Percentiles rank a stretch among this genome's conserved stretches.
These are phyloP conservation scores for Antitype chi DNA, from an alignment of 2,888 invertebrate genomes.

Conservation along the genomic window DNA sequence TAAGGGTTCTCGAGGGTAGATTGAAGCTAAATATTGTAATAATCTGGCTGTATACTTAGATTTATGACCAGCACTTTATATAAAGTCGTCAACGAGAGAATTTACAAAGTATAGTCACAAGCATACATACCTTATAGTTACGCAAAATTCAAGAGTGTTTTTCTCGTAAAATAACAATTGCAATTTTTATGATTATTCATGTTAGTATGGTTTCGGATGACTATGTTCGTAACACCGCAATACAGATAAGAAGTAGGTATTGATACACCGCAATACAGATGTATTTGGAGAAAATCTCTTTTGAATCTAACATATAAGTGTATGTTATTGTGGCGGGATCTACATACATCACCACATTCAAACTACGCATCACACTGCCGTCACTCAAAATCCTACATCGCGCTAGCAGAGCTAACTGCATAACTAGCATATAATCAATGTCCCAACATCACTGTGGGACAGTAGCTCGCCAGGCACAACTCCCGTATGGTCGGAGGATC, in stretches of 20 bases:
- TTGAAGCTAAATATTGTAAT: slow-evolving; percentile 54
- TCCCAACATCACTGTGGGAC: no score
- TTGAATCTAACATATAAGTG: background rate
- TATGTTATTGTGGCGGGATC: no score
- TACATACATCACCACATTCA: no score
- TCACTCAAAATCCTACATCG: no score
- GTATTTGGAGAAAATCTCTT: background rate
- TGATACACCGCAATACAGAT: no score
- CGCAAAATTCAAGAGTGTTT: background rate
- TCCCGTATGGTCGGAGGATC: no score
- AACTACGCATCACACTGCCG: no score
- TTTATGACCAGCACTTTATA: slow-evolving; percentile 36
- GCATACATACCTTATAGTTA: background rate
- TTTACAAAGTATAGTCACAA: background rate
- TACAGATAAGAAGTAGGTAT: no score
- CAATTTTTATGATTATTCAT: no score
- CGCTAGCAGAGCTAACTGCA: no score
- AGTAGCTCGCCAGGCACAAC: no score
- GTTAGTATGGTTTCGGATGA: background rate
- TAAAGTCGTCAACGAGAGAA: slow-evolving; percentile 10
- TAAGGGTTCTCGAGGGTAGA: slow-evolving; percentile 33
- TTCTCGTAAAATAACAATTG: background rate
- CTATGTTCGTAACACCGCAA: background rate
- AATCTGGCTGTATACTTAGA: slow-evolving; percentile 41
- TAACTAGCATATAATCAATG: no score